These are phyloP conservation scores for Synanthedon tipuliformis DNA, from an alignment of 2,888 invertebrate genomes.

Conservation along the genomic window DNA sequence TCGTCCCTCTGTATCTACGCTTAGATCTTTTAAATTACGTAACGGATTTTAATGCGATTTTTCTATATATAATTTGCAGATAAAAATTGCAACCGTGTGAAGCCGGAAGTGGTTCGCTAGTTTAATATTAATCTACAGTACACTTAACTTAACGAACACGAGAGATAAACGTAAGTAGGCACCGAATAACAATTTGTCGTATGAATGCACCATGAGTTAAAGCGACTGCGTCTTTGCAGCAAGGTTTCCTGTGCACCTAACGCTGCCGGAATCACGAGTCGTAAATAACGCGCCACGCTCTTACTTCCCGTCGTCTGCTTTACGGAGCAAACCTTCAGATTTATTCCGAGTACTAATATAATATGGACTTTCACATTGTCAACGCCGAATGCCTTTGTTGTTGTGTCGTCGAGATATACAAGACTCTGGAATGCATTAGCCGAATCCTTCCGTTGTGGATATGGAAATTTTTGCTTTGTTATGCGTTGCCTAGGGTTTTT, in stretches of 20 bases:
- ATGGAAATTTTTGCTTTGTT: background rate
- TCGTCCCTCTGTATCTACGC: no score
- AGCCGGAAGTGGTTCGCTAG: no score
- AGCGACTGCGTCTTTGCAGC: conserved; percentile 24
- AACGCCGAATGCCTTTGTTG: background rate
- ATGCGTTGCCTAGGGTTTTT: background rate
- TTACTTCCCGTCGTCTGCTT: conserved; percentile 49
- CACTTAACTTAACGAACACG: background rate
- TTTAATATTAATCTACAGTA: no score
- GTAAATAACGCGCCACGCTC: conserved; percentile 57
- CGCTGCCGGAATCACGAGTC: conserved; percentile 51
- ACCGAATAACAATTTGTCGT: conserved; percentile 10
- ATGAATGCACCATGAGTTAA: conserved; percentile 21
- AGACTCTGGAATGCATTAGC: background rate
- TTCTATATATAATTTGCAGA: no score
- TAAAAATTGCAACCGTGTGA: no score
- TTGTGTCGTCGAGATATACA: background rate
- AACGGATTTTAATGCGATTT: no score
- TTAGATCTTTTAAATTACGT: no score
- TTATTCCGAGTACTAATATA: conserved; percentile 27
- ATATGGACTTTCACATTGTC: background rate
- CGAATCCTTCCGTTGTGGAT: background rate
- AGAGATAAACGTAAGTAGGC: conserved; percentile 9
- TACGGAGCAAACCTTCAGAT: conserved; percentile 29
- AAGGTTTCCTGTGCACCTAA: conserved; percentile 38